Conservation (phyloP, 2,113 vertebrate species). For the Hiodon tergisus region DNA sequence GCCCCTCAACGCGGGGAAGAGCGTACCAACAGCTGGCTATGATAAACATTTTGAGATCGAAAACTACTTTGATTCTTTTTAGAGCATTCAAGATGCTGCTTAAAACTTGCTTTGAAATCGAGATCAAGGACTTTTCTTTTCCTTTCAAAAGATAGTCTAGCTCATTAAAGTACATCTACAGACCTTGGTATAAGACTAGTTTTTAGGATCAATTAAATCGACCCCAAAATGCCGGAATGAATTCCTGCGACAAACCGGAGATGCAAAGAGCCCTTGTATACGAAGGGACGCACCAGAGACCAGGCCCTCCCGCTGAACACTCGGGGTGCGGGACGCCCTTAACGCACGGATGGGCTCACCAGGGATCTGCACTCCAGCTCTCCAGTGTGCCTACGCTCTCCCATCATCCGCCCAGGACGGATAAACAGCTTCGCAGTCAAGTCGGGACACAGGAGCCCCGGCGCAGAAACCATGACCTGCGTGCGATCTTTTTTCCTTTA, state of each 20-base stretch:
- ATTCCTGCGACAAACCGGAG: not conserved
- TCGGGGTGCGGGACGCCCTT: not conserved
- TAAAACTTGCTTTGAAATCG: constrained; percentile 9
- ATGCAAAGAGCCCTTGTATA: not conserved
- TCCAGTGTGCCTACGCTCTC: not conserved
- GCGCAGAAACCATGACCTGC: constrained; percentile 16
- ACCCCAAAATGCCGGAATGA: constrained; percentile 1
- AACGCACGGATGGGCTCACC: not conserved
- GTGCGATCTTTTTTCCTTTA: not conserved
- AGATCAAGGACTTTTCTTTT: constrained; percentile 12
- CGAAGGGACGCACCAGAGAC: not conserved
- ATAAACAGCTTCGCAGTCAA: constrained; percentile 29
- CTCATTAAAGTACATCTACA: constrained; percentile 18
- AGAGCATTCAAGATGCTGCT: constrained; percentile 16
- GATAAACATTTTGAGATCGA: too few relatives aligned
- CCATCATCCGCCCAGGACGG: not conserved
- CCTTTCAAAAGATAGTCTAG: not conserved
- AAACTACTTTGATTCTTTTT: constrained; percentile 11
- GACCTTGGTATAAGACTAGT: not conserved
- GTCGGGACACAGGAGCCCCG: constrained; percentile 5
- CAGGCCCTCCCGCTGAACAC: not conserved
- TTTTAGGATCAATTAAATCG: constrained; percentile 8
- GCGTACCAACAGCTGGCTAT: too few relatives aligned
- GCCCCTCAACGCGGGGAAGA: too few relatives aligned
- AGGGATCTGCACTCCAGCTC: not conserved